phyloP scores from a whole-genome alignment of 2,797 vertebrate genomes.

The Crypturellus tataupa region DNA sequence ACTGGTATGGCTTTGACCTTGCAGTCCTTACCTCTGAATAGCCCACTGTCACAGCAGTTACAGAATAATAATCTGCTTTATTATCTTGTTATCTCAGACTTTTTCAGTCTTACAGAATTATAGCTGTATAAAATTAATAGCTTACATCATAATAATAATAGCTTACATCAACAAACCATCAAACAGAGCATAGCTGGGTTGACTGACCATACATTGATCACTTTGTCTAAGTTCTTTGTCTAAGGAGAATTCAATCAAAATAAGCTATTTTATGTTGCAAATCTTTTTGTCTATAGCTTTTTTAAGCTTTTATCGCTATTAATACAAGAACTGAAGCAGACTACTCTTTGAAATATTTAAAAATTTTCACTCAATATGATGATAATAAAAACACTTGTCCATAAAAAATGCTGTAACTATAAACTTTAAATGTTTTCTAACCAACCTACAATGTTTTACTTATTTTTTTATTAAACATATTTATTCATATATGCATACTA shows the following conservation, averaged over 20 bases:
- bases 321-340: neutral
- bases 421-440: neutral
- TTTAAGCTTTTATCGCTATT: neutral
- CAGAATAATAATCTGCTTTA: neutral
- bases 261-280: neutral
- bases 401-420: neutral
- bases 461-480: fast-evolving
- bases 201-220: neutral
- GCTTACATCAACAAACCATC: neutral
- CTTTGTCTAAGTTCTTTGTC: neutral
- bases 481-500: neutral
- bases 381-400: neutral
- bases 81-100: neutral
- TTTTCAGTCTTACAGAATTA: neutral
- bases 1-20: neutral
- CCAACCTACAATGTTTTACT: neutral
- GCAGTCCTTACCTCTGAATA: neutral
- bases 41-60: neutral
- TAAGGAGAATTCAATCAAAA: neutral
- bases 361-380: neutral
- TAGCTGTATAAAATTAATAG: neutral
- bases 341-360: neutral
- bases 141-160: too few relatives aligned
- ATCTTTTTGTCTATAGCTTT: neutral
- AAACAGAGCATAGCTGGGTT: neutral